Conservation (phyloP, 1,140 invertebrate species). For the Drepana arcuata region DNA sequence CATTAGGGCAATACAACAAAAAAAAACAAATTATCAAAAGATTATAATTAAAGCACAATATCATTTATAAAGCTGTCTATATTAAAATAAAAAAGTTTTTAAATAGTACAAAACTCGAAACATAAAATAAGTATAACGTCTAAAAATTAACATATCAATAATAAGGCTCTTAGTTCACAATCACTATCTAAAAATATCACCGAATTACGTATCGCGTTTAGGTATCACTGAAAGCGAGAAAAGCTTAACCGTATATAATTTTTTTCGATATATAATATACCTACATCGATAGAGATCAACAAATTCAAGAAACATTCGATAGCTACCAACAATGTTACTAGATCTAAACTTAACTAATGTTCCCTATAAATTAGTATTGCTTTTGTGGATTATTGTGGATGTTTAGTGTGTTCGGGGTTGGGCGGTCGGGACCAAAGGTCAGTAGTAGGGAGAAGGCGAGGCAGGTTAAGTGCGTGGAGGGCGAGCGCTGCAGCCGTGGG, state of each 20-base stretch:
- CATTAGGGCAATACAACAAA: no score
- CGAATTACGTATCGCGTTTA: constrained; percentile 61
- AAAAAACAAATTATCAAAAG: no score
- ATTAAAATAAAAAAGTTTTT: constrained; percentile 48
- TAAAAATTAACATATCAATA: constrained; percentile 36
- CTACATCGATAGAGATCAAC: constrained; percentile 63
- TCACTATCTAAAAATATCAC: constrained; percentile 54
- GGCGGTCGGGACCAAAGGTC: constrained; percentile 45
- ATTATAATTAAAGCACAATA: constrained; percentile 34
- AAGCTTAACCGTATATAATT: constrained; percentile 18
- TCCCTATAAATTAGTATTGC: not conserved
- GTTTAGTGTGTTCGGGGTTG: constrained; percentile 40
- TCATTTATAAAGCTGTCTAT: constrained; percentile 47
- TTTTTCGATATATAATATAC: constrained; percentile 35
- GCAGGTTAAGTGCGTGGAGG: constrained; percentile 47
- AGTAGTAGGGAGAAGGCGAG: constrained; percentile 52
- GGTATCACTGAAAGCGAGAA: constrained; percentile 45
- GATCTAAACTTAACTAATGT: constrained; percentile 2
- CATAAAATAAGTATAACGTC: constrained; percentile 42
- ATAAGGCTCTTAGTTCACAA: constrained; percentile 54
- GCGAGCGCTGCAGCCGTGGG: constrained; percentile 38
- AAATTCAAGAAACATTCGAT: constrained; percentile 31
- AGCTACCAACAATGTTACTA: constrained; percentile 12
- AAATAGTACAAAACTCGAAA: constrained; percentile 45
- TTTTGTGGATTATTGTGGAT: no score